Percentiles rank a stretch among this genome's conserved stretches.
These are phyloP conservation scores for Carcina quercana DNA, from an alignment of 2,888 invertebrate genomes.

Conservation along the genomic window DNA sequence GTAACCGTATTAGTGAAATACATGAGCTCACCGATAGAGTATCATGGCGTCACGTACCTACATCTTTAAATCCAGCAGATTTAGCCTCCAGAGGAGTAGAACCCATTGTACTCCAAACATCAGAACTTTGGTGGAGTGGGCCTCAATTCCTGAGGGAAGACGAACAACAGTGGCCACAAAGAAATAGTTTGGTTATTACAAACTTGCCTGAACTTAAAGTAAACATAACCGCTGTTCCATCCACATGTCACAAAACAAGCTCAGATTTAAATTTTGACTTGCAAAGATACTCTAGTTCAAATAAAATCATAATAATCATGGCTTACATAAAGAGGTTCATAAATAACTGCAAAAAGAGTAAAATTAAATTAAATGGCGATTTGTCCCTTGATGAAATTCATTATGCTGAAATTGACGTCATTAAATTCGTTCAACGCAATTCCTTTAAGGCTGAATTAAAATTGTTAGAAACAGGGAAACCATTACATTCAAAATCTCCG, in stretches of 20 bases:
- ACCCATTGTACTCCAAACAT: not conserved
- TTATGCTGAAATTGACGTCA: not conserved
- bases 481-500: constrained; percentile 7
- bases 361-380: constrained; percentile 1
- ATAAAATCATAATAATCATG: not conserved
- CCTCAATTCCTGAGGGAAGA: not conserved
- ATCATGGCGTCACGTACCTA: not conserved
- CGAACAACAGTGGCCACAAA: not conserved
- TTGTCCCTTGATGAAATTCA: constrained; percentile 1
- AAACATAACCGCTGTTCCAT: not conserved
- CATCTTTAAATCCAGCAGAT: not conserved
- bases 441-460: constrained; percentile 3
- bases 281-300: not conserved
- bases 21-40: not conserved
- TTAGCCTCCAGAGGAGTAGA: not conserved
- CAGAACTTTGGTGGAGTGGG: not conserved
- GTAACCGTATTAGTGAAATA: not conserved
- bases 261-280: not conserved
- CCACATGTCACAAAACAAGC: not conserved
- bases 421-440: constrained; percentile 2
- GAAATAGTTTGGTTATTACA: no score
- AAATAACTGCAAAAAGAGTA: constrained; percentile 1
- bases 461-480: constrained; percentile 2
- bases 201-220: constrained; percentile 1
- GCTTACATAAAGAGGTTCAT: not conserved